These are phyloP conservation scores for Bucorvus abyssinicus DNA, from an alignment of 2,797 vertebrate species.

Conservation along the genomic window DNA sequence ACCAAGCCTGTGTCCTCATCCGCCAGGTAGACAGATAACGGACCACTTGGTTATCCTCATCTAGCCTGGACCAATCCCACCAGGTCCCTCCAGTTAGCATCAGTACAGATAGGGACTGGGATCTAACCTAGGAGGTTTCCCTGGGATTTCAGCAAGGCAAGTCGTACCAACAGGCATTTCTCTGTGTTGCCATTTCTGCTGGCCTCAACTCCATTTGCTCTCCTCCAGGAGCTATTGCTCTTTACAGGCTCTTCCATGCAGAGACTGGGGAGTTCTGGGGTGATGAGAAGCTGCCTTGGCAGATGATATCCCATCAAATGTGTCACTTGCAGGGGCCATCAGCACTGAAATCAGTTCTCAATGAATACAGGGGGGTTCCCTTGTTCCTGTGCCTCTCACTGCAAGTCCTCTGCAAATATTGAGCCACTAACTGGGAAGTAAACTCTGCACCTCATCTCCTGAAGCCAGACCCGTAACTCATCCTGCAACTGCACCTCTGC, in stretches of 20 bases:
- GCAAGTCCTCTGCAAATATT: not conserved
- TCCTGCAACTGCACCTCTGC: not conserved
- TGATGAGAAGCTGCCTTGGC: not conserved
- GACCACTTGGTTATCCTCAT: not conserved
- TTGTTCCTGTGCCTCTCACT: not conserved
- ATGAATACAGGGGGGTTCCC: not conserved
- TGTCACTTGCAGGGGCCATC: not conserved
- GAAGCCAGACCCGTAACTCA: not conserved
- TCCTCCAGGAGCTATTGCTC: not conserved
- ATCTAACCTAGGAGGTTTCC: not conserved
- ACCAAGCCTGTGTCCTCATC: rapidly evolving
- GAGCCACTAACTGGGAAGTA: not conserved
- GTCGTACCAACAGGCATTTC: not conserved
- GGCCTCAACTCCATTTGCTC: not conserved
- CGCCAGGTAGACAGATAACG: not conserved
- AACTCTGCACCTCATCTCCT: not conserved
- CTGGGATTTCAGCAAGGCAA: not conserved
- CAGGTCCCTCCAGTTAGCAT: not conserved
- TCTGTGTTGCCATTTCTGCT: not conserved
- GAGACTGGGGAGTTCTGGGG: rapidly evolving
- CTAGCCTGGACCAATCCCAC: not conserved
- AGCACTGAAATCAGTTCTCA: not conserved
- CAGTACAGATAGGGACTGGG: not conserved
- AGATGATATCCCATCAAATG: not conserved
- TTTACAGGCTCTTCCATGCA: not conserved